Conservation (phyloP, 2,797 vertebrate species). For the Sebastes oblongus region DNA sequence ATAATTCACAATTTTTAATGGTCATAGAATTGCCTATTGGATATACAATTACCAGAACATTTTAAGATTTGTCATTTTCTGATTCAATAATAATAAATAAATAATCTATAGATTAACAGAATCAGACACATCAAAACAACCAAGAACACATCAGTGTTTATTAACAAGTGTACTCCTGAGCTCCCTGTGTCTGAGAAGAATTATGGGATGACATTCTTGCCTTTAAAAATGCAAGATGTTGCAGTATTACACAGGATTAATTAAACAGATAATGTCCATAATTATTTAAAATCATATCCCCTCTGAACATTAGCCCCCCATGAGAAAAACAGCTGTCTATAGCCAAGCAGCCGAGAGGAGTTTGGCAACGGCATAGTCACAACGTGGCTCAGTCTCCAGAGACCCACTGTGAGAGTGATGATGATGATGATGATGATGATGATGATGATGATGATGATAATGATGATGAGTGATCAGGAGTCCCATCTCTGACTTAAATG, state of each 20-base stretch:
- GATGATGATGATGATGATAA: neutral
- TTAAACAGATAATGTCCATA: neutral
- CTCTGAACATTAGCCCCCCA: neutral
- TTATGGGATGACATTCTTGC: neutral
- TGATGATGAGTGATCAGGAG: neutral
- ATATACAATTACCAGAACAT: neutral
- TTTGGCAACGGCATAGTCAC: neutral
- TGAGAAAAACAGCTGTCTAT: neutral
- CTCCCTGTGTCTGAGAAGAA: neutral
- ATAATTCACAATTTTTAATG: neutral
- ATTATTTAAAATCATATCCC: neutral
- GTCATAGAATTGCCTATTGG: neutral
- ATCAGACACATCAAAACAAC: neutral
- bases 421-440: neutral
- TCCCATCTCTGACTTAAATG: neutral
- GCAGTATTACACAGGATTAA: neutral
- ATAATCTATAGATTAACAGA: neutral
- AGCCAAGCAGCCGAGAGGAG: neutral
- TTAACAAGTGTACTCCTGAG: neutral
- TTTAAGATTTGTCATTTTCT: neutral
- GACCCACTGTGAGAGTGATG: neutral
- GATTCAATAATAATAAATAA: neutral
- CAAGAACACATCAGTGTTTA: neutral
- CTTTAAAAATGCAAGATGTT: neutral
- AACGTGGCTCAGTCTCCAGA: neutral